Evolutionary conservation across 2,888 invertebrate genomes (phyloP), one percentile per base, ranked within the genome.

Genomic region (Odontomyia ornata): DNA sequence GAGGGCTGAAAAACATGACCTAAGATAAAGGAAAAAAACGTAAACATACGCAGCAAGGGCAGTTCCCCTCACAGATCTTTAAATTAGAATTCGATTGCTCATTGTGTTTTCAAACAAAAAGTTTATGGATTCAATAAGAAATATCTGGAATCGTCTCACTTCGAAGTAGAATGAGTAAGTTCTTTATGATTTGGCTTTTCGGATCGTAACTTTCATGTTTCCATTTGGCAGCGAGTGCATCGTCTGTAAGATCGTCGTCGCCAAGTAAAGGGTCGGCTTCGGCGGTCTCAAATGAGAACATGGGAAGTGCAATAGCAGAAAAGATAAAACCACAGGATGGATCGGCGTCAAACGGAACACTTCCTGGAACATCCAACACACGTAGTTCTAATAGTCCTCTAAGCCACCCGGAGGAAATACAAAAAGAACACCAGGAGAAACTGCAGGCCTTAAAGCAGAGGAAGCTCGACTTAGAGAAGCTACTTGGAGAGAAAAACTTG

Each of bases 371-470:
- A 15, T 15, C n/a, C 1, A 5, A 36, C 5, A 21, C 13, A 7
- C 23, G 25, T 5, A 64, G 64, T 5, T 28, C n/a, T 18, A 11
- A 9, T 18, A n/a, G 28, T 28, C 4, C 28, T 25, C 9, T 13
- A 13, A 64, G 64, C 30, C 11, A 28, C n/a, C 4, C 21, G 21
- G 64, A 64, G 13, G 9, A 30, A 27, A 15, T 64, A 5, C 64
- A 27, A 5, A 64, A 64, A 15, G 47, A 21, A 1, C 57, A 60
- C 23, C 30, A 30, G 21, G 57, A 57, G 11, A 73, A 73, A 36
- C 28, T 73, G 11, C 73, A 60, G 30, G 47, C 60, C 36, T 27
- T 73, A 13, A 73, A 73, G 57, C 73, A 73, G n/a, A 30, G 73
- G 9, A 73, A 73, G 36, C 13, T 30, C 60, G 73, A 73, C 13